Evolutionary conservation across 2,797 vertebrate species (phyloP), one percentile per base, ranked within the genome.

Genomic region (Schizopygopsis malacanthus): DNA sequence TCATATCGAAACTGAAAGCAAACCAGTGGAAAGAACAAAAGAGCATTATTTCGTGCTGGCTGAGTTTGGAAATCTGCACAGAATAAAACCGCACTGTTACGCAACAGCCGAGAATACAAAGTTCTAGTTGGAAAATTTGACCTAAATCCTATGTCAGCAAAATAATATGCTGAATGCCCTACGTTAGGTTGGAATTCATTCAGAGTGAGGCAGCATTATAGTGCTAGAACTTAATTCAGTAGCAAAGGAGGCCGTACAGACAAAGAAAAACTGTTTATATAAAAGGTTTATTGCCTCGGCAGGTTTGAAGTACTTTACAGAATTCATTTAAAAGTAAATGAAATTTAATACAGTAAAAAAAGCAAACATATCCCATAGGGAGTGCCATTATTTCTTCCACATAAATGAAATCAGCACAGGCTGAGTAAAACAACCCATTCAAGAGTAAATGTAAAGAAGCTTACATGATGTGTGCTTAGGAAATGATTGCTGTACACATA

Each of bases 311-410:
- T 20, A 18, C 6, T 33, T 67, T 67, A 69, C 37, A 69, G 28
- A 85, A 85, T 54, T 76, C 73, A 82, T 43, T 82, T 90, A 63
- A 89, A 47, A 87, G 52, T 71, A 77, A 69, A 87, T 73, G 56
- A 81, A 56, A 61, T 47, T 86, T 85, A 75, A 52, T 83, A 86
- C 37, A 88, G 87, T 87, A 87, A 82, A 88, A 88, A 77, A 52
- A 87, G 83, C 45, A 43, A 76, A 89, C 54, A 77, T 56, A 87
- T 90, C 89, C 89, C 89, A 90, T 89, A 88, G 89, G 88, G 89
- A 90, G 71, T 70, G 75, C 8, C 16, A 54, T 61, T 10, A 76
- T 85, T 75, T 39, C 78, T 81, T 85, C 78, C 78, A 80, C 59
- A 82, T 84, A 67, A 79, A 82, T 81, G 39, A 76, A 81, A 81